phyloP scores from a whole-genome alignment of 2,113 vertebrate genomes.

The Passer domesticus region DNA sequence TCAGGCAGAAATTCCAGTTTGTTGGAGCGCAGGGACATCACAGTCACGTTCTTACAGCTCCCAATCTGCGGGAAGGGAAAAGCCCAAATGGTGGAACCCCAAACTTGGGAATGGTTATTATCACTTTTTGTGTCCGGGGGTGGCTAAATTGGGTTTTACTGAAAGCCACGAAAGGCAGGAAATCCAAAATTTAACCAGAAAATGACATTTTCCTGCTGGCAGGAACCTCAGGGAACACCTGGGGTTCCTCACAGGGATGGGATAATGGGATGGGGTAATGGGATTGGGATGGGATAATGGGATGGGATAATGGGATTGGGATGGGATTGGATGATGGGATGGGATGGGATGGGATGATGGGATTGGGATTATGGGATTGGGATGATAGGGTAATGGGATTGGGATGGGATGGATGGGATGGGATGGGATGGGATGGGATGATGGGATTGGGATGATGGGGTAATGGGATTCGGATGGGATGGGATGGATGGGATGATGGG shows the following conservation, averaged over 20 bases:
- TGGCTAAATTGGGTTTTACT: not conserved
- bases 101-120: not conserved
- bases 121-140: not conserved
- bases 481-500: too few species aligned
- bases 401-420: too few species aligned
- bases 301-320: too few species aligned
- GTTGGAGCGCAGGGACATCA: slow-evolving; percentile 98
- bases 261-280: too few species aligned
- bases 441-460: too few species aligned
- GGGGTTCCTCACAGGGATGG: not conserved
- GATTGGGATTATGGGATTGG: too few species aligned
- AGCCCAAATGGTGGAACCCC: not conserved
- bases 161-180: not conserved
- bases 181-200: not conserved
- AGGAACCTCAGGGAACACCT: not conserved
- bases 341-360: too few species aligned
- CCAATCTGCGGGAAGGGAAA: slow-evolving; percentile 82
- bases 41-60: slow-evolving; percentile 95
- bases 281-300: too few species aligned
- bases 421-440: too few species aligned
- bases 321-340: too few species aligned
- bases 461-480: too few species aligned
- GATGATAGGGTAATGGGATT: too few species aligned
- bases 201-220: fast-evolving
- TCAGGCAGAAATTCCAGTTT: slow-evolving; percentile 97